Evolutionary conservation across 1,140 invertebrate species (phyloP).

Genomic region (Hyposmocoma kahamanoa): DNA sequence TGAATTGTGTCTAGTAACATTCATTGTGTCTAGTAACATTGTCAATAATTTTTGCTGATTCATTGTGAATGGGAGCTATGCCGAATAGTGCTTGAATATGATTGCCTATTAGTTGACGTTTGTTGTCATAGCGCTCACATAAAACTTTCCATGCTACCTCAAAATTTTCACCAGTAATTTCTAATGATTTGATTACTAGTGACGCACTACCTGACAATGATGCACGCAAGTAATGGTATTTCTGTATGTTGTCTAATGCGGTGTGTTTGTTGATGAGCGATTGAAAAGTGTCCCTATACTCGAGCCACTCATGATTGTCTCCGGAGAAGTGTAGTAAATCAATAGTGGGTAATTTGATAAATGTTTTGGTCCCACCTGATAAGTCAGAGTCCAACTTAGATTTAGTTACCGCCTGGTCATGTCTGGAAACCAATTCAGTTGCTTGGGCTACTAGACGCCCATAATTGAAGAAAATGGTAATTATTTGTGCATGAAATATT

Average conservation of each 20-base stretch:
- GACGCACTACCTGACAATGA: constrained; percentile 1
- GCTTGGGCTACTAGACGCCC: too few species aligned
- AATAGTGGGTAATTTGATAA: neutral
- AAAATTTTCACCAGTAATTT: constrained; percentile 10
- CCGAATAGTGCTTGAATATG: neutral
- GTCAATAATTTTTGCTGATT: neutral
- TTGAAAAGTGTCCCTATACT: neutral
- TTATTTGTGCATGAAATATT: too few species aligned
- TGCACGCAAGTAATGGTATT: constrained; percentile 14
- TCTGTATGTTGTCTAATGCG: constrained; percentile 1
- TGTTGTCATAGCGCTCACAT: constrained; percentile 11
- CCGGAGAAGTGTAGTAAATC: neutral
- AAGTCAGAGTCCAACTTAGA: too few species aligned
- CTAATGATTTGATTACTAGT: constrained; percentile 8
- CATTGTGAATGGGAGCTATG: neutral
- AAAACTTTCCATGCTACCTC: constrained; percentile 10
- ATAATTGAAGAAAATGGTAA: too few species aligned
- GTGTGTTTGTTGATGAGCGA: neutral
- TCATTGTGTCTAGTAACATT: neutral
- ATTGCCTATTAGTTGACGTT: constrained; percentile 5
- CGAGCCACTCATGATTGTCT: neutral
- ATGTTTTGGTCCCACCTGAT: too few species aligned
- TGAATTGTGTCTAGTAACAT: neutral
- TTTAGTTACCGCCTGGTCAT: too few species aligned
- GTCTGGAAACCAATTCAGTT: too few species aligned